Conservation (phyloP, 1,140 invertebrate genomes). For the Pollicipes pollicipes region DNA sequence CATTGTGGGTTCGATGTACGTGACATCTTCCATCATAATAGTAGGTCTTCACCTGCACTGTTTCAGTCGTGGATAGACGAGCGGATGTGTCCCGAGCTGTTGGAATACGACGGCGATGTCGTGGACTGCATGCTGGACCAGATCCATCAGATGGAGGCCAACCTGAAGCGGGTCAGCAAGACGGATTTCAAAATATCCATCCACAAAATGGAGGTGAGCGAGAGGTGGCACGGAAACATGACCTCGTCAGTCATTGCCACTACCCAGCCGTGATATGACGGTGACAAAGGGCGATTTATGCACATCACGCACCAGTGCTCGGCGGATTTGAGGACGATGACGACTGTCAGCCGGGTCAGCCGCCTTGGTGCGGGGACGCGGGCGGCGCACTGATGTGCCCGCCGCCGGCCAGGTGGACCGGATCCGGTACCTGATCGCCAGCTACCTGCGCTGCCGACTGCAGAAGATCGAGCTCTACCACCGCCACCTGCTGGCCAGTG, state of each 20-base stretch:
- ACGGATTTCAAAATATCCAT: slow-evolving; percentile 53
- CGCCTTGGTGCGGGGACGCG: too few species aligned
- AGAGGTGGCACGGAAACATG: not conserved
- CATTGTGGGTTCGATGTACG: too few species aligned
- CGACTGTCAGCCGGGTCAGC: too few species aligned
- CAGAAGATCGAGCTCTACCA: slow-evolving; percentile 62
- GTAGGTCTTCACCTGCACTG: too few species aligned
- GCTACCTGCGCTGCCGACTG: slow-evolving; percentile 55
- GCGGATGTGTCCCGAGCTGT: slow-evolving; percentile 65
- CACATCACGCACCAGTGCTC: slow-evolving; percentile 4
- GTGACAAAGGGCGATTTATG: too few species aligned
- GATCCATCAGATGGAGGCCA: slow-evolving; percentile 62
- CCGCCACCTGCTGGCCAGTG: slow-evolving; percentile 35
- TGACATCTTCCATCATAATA: too few species aligned
- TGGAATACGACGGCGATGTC: slow-evolving; percentile 52
- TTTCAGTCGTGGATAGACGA: slow-evolving; percentile 62
- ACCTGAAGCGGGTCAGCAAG: slow-evolving; percentile 47
- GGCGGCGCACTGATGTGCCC: too few species aligned
- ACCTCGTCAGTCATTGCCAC: not conserved
- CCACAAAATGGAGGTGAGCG: slow-evolving; percentile 53
- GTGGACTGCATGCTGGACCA: slow-evolving; percentile 67
- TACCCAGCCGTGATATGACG: too few species aligned
- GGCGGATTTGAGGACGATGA: too few species aligned
- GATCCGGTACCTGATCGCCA: slow-evolving; percentile 58
- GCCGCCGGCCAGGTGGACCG: slow-evolving; percentile 38